phyloP scores from a whole-genome alignment of 2,113 vertebrate genomes.

The Oceanodroma tethys region DNA sequence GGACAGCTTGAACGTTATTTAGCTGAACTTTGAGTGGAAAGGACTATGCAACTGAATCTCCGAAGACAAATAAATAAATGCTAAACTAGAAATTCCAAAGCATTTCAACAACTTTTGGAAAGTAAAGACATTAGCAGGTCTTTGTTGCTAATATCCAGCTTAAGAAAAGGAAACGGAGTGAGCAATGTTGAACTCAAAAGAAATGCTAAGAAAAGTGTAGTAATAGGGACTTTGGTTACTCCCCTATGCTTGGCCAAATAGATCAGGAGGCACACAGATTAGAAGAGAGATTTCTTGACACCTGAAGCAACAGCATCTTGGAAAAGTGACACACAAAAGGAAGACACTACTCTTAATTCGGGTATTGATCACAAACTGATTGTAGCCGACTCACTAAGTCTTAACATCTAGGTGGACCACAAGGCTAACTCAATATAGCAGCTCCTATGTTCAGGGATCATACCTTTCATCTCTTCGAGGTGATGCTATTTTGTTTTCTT shows the following conservation, averaged over 20 bases:
- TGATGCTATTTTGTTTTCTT: background rate
- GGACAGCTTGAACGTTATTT: background rate
- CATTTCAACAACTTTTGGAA: constrained; percentile 3
- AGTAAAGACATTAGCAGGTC: background rate
- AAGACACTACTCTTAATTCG: background rate
- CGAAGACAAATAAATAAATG: constrained; percentile 32
- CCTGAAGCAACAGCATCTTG: accelerated
- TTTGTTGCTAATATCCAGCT: background rate
- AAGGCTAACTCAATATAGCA: background rate
- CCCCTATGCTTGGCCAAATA: background rate
- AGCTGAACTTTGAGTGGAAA: background rate
- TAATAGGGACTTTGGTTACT: background rate
- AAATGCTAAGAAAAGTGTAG: background rate
- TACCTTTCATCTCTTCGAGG: background rate
- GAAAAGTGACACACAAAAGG: background rate
- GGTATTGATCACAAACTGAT: background rate
- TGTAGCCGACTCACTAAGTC: background rate
- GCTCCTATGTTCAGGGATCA: background rate
- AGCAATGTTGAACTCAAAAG: background rate
- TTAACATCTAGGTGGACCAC: background rate
- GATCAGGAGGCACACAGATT: background rate
- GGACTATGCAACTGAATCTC: background rate
- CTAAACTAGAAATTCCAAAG: background rate
- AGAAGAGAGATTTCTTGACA: background rate
- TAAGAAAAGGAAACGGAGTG: background rate